Evolutionary conservation across 2,113 vertebrate genomes (phyloP).

Genomic region (Forbesichthys agassizii): DNA sequence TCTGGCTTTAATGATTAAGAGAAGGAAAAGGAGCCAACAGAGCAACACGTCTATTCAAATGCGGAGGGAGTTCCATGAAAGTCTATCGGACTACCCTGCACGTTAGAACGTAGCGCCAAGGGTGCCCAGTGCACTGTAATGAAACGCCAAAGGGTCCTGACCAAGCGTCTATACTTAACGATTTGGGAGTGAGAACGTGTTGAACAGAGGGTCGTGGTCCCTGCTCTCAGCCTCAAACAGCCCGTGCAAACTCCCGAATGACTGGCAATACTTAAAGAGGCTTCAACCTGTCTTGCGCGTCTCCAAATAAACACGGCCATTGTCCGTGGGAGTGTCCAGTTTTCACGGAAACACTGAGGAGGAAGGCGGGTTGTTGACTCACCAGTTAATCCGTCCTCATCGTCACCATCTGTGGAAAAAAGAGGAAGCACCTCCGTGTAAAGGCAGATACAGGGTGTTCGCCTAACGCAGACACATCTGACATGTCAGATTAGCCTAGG

Average conservation of each 20-base stretch:
- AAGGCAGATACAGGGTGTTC: neutral
- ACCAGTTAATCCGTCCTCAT: slow-evolving; percentile 29
- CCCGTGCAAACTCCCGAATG: slow-evolving; percentile 40
- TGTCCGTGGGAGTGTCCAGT: slow-evolving; percentile 12
- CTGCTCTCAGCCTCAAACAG: slow-evolving; percentile 30
- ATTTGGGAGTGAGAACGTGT: no score
- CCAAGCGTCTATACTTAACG: no score
- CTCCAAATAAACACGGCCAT: slow-evolving; percentile 4
- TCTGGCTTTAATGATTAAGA: slow-evolving; percentile 63
- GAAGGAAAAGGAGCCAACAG: slow-evolving; percentile 35
- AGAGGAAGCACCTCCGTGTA: slow-evolving; percentile 8
- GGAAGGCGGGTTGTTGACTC: slow-evolving; percentile 38
- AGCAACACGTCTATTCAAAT: no score
- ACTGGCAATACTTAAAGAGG: slow-evolving; percentile 43
- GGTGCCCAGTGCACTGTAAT: no score
- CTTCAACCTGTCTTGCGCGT: slow-evolving; percentile 42
- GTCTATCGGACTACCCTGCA: no score
- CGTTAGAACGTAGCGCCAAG: no score
- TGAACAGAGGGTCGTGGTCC: slow-evolving; percentile 27
- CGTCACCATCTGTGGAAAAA: slow-evolving; percentile 44
- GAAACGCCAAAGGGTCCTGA: no score
- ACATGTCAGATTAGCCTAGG: no score
- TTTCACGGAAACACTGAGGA: neutral
- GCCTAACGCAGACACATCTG: neutral
- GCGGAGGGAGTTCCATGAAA: no score